Base-by-base conservation (phyloP, 1,140 invertebrate species). In the Penaeus indicus region DNA sequence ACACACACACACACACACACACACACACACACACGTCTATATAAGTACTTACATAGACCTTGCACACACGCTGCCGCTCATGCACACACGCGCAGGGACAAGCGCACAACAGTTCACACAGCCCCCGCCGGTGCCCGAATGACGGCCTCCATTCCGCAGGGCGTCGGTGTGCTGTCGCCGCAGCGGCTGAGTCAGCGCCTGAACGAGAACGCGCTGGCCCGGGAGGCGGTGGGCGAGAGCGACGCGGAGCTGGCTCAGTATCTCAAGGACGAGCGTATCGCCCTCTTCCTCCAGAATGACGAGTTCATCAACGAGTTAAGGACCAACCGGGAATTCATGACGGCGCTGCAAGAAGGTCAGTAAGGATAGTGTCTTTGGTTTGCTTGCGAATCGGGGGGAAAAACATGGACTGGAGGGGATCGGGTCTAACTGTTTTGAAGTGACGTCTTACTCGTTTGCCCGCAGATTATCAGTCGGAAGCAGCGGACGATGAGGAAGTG, bases 231-330 rank as follows among this genome's bases (percentile, higher is more conserved):
- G 63, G 90, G 90, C 32, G 90, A 91, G 75, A 92, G 92, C 63
- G 94, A 94, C 91, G 92, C 93, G 32, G 94, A 94, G 80, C 91
- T 94, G 64, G 94, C 95, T 3, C 94, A 94, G 91, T 94, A 94
- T 92, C 93, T 96, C 86, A 95, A 95, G 90, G 97, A 97, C 92
- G 96, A 97, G 92, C 94, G 96, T 90, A 96, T 98, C 85, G 97
- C 97, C 1, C 94, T 97, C 85, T 96, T 97, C 93, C 93, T 98
- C 80, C 97, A 98, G 92, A 98, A 98, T 92, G 97, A 97, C 92
- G 97, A 98, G 93, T 98, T 98, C 92, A 96, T 98, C 95, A 95
- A 96, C 67, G 96, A 97, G 92, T 93, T 98, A 54, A 94, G 97
- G 88, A 96, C 96, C 94, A 97, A 98, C 92, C 95, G 97, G 92